Evolutionary conservation across 64 coral and sea anemone species (phyloP).

Genomic region (Stichodactyla helianthus): DNA sequence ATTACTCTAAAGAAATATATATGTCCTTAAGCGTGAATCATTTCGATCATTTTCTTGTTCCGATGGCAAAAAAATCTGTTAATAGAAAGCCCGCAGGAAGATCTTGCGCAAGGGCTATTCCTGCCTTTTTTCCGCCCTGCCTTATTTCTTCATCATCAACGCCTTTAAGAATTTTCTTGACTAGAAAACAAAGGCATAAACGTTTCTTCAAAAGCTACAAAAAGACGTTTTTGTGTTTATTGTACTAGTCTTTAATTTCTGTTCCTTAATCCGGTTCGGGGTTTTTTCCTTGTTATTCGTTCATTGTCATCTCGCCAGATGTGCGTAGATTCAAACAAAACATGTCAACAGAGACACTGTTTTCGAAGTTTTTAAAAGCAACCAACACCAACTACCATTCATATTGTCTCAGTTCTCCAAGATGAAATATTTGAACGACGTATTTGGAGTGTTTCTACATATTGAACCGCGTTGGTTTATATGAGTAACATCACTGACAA

Average conservation of each 20-base stretch:
- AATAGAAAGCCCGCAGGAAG: neutral
- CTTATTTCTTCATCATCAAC: neutral
- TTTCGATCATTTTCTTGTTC: neutral
- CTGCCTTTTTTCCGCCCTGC: neutral
- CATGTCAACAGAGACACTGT: neutral
- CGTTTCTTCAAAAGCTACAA: neutral
- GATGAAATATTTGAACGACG: neutral
- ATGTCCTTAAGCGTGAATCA: neutral
- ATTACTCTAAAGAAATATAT: neutral
- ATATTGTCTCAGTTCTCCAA: neutral
- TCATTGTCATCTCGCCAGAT: neutral
- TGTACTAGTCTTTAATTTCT: neutral
- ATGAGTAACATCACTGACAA: neutral
- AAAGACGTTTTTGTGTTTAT: neutral
- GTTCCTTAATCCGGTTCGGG: neutral
- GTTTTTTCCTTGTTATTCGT: neutral
- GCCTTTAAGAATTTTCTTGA: neutral
- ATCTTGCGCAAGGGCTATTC: neutral
- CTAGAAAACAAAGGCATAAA: neutral
- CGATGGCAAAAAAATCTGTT: neutral
- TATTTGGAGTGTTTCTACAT: neutral
- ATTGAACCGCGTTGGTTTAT: neutral
- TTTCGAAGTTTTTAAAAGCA: constrained; percentile 1
- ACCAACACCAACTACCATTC: neutral
- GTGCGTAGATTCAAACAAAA: neutral